A percentile compares a stretch with the other conserved stretches of the same genome.
These are phyloP conservation scores for Branchinecta lindahli DNA, from an alignment of 1,140 invertebrate genomes.

Conservation along the genomic window DNA sequence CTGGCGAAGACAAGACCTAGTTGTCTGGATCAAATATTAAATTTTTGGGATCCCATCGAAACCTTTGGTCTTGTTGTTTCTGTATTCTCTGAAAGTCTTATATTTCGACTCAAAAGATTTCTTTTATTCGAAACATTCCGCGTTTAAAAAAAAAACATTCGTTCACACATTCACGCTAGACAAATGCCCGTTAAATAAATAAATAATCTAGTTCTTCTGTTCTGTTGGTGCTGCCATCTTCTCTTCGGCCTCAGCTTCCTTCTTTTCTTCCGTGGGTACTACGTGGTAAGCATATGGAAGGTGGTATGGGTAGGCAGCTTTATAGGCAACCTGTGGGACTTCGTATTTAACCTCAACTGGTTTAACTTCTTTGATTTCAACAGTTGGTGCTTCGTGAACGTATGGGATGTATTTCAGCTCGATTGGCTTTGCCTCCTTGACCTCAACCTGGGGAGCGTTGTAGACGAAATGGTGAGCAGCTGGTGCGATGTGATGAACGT, in stretches of 20 bases:
- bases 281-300: neutral
- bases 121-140: neutral
- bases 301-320: neutral
- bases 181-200: neutral
- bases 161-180: neutral
- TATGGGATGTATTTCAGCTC: neutral
- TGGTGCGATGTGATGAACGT: neutral
- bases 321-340: neutral
- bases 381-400: neutral
- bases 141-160: neutral
- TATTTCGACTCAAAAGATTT: neutral
- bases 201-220: neutral
- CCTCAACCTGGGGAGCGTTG: neutral
- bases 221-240: neutral
- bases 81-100: too few species aligned
- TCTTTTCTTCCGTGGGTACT: neutral
- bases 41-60: too few species aligned
- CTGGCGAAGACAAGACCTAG: too few species aligned
- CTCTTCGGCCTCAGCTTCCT: neutral
- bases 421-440: neutral
- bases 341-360: constrained; percentile 3
- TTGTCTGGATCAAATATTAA: too few species aligned
- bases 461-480: neutral
- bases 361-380: neutral
- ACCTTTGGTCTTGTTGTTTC: too few species aligned